A percentile compares a stretch with the other conserved stretches of the same genome.
These are phyloP conservation scores for Chaetophractus vellerosus DNA, from an alignment of 2,797 vertebrate species.

Conservation along the genomic window DNA sequence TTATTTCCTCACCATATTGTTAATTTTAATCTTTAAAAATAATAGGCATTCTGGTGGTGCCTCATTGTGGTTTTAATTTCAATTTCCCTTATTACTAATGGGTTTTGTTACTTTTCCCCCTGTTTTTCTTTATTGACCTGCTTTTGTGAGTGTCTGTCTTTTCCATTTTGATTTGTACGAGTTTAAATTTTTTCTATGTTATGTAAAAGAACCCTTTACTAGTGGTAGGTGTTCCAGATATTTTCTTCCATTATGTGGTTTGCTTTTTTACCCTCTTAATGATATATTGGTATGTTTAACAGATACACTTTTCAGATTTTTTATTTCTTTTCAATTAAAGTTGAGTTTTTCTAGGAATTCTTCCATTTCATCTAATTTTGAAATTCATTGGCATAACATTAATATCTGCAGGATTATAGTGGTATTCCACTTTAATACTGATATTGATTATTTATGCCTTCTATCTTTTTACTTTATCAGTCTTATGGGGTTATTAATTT, in stretches of 20 bases:
- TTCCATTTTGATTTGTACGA: slow-evolving; percentile 5
- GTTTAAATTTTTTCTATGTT: background rate
- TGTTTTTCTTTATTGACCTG: background rate
- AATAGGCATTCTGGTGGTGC: background rate
- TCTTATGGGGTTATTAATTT: background rate
- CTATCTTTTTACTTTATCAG: background rate
- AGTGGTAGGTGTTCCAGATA: background rate
- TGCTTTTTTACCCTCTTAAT: background rate
- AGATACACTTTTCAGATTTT: background rate
- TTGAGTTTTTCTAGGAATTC: background rate
- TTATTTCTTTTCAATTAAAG: background rate
- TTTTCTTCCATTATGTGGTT: background rate
- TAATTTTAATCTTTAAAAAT: background rate
- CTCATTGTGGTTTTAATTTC: too few species aligned
- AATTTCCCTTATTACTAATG: too few species aligned
- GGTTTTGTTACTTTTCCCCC: background rate
- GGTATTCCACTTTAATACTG: background rate
- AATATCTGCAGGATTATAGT: background rate
- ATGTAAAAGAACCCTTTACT: background rate
- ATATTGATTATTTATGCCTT: background rate
- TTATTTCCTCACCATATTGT: background rate
- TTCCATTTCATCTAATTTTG: background rate
- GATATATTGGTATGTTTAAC: background rate
- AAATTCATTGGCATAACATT: background rate
- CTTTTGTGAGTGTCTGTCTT: background rate